A percentile compares a stretch with the other conserved stretches of the same genome.
Evolutionary conservation across 2,888 invertebrate genomes (phyloP).

Genomic region (Chrysolina americana): DNA sequence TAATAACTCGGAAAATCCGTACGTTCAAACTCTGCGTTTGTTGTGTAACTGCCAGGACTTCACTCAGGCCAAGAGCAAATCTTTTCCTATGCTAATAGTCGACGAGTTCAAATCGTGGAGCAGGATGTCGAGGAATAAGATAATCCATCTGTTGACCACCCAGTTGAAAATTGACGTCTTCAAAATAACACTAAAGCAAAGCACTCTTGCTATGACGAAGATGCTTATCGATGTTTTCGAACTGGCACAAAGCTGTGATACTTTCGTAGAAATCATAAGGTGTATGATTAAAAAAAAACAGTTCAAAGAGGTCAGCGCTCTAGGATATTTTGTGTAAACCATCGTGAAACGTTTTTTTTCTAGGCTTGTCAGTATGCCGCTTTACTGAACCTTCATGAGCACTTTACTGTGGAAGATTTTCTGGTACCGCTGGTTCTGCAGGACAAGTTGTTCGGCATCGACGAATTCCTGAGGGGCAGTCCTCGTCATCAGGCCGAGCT

Average conservation of each 20-base stretch:
- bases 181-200: constrained; percentile 79
- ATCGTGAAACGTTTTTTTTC: constrained; percentile 17
- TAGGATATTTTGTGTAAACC: not conserved
- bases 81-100: constrained; percentile 76
- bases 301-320: constrained; percentile 76
- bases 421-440: constrained; percentile 86
- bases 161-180: constrained; percentile 81
- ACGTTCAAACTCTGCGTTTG: constrained; percentile 74
- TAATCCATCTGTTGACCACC: constrained; percentile 70
- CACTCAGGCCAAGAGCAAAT: constrained; percentile 76
- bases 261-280: constrained; percentile 76
- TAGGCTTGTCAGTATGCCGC: constrained; percentile 81
- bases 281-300: constrained; percentile 73
- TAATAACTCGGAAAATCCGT: constrained; percentile 72
- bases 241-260: constrained; percentile 74
- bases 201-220: constrained; percentile 76
- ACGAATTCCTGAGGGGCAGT: constrained; percentile 81
- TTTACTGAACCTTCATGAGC: constrained; percentile 77
- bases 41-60: constrained; percentile 77
- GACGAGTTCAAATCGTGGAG: constrained; percentile 75
- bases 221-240: constrained; percentile 78
- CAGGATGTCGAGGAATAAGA: constrained; percentile 64
- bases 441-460: constrained; percentile 83
- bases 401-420: constrained; percentile 80
- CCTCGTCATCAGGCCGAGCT: constrained; percentile 78